These are phyloP conservation scores for Urocynchramus pylzowi DNA, from an alignment of 2,113 vertebrate species.

Conservation along the genomic window DNA sequence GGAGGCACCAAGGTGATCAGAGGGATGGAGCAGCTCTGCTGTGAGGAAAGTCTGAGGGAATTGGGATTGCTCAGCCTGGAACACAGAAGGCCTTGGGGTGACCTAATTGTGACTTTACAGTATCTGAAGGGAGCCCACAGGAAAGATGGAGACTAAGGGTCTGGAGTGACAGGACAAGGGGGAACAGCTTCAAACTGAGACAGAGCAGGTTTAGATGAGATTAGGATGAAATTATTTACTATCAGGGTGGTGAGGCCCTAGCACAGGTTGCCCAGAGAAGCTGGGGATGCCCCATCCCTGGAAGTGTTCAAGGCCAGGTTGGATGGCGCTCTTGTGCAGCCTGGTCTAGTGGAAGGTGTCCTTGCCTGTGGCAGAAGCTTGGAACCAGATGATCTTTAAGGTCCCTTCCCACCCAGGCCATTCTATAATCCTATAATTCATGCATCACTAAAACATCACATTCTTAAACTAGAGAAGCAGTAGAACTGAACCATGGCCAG, in stretches of 20 bases:
- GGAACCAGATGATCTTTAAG: not conserved
- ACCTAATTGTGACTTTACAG: rapidly evolving
- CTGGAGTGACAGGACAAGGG: not conserved
- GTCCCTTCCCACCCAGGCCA: not conserved
- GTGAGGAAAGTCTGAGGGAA: not conserved
- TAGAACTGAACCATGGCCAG: not conserved
- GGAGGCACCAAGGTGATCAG: not conserved
- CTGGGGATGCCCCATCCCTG: not conserved
- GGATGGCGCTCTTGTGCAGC: not conserved
- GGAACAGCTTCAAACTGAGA: not conserved
- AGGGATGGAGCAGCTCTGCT: not conserved
- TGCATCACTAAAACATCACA: not conserved
- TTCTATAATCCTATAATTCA: not conserved
- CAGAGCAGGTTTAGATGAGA: not conserved
- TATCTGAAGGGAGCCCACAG: not conserved
- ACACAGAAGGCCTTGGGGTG: rapidly evolving
- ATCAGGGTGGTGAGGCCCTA: not conserved
- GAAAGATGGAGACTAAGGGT: not conserved
- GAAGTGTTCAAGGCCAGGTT: not conserved
- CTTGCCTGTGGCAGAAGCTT: not conserved
- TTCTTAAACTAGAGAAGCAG: not conserved
- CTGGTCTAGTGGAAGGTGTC: rapidly evolving
- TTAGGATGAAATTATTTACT: not conserved
- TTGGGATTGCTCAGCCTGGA: rapidly evolving
- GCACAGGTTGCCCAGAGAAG: not conserved